These are phyloP conservation scores for Polypterus senegalus DNA, from an alignment of 2,113 vertebrate species.

Conservation along the genomic window DNA sequence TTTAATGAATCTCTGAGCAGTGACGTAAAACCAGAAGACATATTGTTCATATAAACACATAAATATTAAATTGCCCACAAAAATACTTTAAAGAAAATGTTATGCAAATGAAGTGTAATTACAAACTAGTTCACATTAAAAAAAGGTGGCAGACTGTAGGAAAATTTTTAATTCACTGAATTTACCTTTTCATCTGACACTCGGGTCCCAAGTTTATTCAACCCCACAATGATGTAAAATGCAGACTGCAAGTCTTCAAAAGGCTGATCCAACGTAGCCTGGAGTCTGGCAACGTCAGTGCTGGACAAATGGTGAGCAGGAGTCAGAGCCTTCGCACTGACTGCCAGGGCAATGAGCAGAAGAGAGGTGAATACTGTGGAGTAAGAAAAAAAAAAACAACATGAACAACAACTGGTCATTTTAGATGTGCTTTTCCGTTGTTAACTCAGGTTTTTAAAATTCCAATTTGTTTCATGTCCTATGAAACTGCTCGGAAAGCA, in stretches of 20 bases:
- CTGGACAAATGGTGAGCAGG: slow-evolving; percentile 70
- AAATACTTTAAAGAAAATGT: not conserved
- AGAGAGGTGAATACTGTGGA: slow-evolving; percentile 46
- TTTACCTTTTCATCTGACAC: slow-evolving; percentile 69
- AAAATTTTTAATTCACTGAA: not conserved
- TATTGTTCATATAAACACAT: not conserved
- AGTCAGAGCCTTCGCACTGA: slow-evolving; percentile 51
- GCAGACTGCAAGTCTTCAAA: slow-evolving; percentile 65
- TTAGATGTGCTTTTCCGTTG: not conserved
- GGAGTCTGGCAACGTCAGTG: slow-evolving; percentile 69
- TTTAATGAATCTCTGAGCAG: no score
- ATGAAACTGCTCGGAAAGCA: not conserved
- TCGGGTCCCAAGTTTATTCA: slow-evolving; percentile 55
- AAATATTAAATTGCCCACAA: not conserved
- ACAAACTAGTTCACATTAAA: not conserved
- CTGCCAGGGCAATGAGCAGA: slow-evolving; percentile 47
- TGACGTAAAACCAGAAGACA: no score
- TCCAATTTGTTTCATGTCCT: not conserved
- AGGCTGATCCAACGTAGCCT: slow-evolving; percentile 57
- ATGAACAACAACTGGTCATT: not conserved
- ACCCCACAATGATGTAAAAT: slow-evolving; percentile 73
- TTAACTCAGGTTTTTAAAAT: not conserved
- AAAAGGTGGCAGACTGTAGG: not conserved
- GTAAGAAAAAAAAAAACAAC: not conserved
- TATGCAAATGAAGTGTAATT: not conserved